Evolutionary conservation across 1,140 invertebrate genomes (phyloP), one percentile per base, ranked within the genome.

Genomic region (Centruroides vittatus): DNA sequence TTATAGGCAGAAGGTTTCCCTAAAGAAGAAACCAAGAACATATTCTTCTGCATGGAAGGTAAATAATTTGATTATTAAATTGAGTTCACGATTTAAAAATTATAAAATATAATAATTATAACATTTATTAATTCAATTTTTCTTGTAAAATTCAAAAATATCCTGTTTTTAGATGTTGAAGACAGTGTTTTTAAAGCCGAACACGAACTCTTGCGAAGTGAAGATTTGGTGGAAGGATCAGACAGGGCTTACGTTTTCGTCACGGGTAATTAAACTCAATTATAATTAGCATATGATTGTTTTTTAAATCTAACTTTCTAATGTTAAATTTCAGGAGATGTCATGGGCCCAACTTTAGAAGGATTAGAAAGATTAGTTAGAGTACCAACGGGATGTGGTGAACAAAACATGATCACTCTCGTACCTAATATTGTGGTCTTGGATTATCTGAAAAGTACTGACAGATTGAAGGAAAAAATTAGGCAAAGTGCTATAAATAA

Each of bases 341-440:
- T 82, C 5, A 72, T 81, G 55, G 83, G 81, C 50, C 82, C 59
- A 12, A 53, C 66, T 11, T 8, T 66, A n/a, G 61, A 59, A 5
- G 53, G 60, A 4, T 34, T 67, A 1, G 35, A 65, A 4, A 23
- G 35, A 35, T n/a, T 68, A 5, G 59, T 68, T 0, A 67, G 72
- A 5, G 61, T 85, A 23, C 83, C 84, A 0, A 79, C 78, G 52
- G 84, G 84, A 3, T 89, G 81, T 65, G 80, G 88, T 0, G 88
- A 91, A 69, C 88, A 91, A 73, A 91, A 89, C 71, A 86, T 91
- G 85, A 76, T 88, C 6, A 41, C 55, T 9, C 81, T 89, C 35
- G 84, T 85, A 4, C 86, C 87, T 1, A 86, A 87, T 68, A 79
- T 89, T 61, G 81, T 84, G 58, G 81, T 88, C 3, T 71, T 86